Conservation (phyloP, 2,888 invertebrate genomes). For the Charanyca ferruginea region DNA sequence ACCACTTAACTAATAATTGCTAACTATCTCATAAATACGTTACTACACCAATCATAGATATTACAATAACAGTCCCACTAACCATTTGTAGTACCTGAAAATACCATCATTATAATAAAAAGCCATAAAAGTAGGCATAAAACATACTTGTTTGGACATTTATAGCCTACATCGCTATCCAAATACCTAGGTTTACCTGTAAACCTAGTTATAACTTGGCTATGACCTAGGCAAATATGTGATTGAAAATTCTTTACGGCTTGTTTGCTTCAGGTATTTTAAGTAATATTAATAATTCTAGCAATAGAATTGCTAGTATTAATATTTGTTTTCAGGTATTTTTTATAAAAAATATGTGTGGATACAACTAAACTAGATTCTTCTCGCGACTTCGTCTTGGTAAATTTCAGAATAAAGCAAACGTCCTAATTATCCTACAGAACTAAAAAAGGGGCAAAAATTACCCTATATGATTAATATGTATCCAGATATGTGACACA, state of each 20-base stretch:
- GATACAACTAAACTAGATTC: too few relatives aligned
- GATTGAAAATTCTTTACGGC: conserved; percentile 31
- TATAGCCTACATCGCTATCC: conserved; percentile 37
- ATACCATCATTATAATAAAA: conserved; percentile 29
- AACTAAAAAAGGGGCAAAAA: too few relatives aligned
- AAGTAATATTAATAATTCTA: background rate
- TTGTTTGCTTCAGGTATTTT: conserved; percentile 32
- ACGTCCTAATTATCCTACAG: too few relatives aligned
- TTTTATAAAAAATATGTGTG: too few relatives aligned
- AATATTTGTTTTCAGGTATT: too few relatives aligned
- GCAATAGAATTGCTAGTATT: background rate
- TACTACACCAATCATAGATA: background rate
- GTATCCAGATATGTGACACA: too few relatives aligned
- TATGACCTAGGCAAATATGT: conserved; percentile 29
- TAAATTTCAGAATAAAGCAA: too few relatives aligned
- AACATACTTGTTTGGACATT: conserved; percentile 47
- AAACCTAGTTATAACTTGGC: conserved; percentile 36
- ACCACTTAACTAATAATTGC: too few relatives aligned
- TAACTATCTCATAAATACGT: too few relatives aligned
- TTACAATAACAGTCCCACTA: background rate
- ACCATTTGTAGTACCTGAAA: conserved; percentile 16
- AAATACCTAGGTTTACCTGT: conserved; percentile 35
- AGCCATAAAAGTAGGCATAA: conserved; percentile 47
- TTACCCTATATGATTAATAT: too few relatives aligned
- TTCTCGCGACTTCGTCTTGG: too few relatives aligned